Conservation (phyloP, 1,140 invertebrate species). For the Hestina assimilis region DNA sequence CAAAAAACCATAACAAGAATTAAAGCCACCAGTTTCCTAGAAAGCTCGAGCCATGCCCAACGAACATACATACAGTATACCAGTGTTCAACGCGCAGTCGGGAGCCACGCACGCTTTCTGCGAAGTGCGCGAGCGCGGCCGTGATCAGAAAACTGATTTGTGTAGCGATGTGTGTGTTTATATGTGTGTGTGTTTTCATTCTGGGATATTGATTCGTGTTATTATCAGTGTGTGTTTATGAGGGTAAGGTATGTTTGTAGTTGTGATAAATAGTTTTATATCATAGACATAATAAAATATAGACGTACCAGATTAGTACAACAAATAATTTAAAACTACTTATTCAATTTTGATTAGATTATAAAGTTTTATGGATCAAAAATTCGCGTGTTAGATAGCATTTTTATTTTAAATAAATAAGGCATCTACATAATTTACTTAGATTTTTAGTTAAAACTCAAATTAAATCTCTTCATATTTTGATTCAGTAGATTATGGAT, state of each 20-base stretch:
- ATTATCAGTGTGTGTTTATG: neutral
- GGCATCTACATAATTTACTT: too few species aligned
- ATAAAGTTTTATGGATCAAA: too few species aligned
- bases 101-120: conserved; percentile 46
- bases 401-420: too few species aligned
- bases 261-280: too few species aligned
- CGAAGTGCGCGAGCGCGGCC: conserved; percentile 41
- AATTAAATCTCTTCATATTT: too few species aligned
- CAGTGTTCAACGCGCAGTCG: conserved; percentile 40
- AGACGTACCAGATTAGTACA: too few species aligned
- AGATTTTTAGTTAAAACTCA: too few species aligned
- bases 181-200: conserved; percentile 28
- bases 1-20: neutral
- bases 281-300: too few species aligned
- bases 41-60: conserved; percentile 4
- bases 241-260: neutral
- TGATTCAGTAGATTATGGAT: too few species aligned
- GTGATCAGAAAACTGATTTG: conserved; percentile 51
- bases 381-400: too few species aligned
- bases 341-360: too few species aligned
- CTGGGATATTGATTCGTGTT: conserved; percentile 2
- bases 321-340: too few species aligned
- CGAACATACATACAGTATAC: conserved; percentile 3
- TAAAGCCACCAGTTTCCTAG: neutral
- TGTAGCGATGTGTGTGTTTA: conserved; percentile 32